Base-by-base conservation (phyloP, 2,888 invertebrate species). In the Ophion ellenae region DNA sequence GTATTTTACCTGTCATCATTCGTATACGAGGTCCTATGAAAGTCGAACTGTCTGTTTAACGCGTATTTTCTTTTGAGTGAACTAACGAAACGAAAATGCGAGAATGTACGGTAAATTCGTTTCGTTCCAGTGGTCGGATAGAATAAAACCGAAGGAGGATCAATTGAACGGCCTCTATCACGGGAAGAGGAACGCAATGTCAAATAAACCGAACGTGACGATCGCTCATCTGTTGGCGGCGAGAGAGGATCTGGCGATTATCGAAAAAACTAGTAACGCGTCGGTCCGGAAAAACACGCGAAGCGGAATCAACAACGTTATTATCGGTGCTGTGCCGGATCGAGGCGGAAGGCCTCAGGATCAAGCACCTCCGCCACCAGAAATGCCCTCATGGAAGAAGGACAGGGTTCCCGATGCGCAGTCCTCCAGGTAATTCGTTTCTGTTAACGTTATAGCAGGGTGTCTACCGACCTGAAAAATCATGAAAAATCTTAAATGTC, bases 311-410 rank as follows among this genome's bases (percentile, higher is more conserved):
- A 98, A 98, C 91, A 97, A 97, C 95, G 97, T 99, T 85, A 96
- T 98, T 53, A 99, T 99, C 93, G 98, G 99, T 85, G 95, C 95
- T 94, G 99, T 99, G 0, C 99, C 99, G 0, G 99, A 99, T 94
- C 95, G 99, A 90, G 99, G 99, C 28, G 99, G 99, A 1, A 95
- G 99, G 75, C 97, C 99, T 0, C 96, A 97, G 89, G 99, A 99
- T 91, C 97, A 97, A 90, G 97, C 98, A 86, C 97, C 98, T 0
- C 99, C 99, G 0, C 98, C 99, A 0, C 99, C 99, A 0, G 99
- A 99, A 95, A 99, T 99, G 98, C 99, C 99, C 0, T 97, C 98
- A 0, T 99, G 99, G 98, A 96, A 97, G 91, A 97, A 98, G 91
- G 95, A 95, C 76, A 95, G 96, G 59, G 94, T 95, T 0, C 90